A percentile compares a stretch with the other conserved stretches of the same genome.
Evolutionary conservation across 2,797 vertebrate species (phyloP).

Genomic region (Lutjanus campechanus): DNA sequence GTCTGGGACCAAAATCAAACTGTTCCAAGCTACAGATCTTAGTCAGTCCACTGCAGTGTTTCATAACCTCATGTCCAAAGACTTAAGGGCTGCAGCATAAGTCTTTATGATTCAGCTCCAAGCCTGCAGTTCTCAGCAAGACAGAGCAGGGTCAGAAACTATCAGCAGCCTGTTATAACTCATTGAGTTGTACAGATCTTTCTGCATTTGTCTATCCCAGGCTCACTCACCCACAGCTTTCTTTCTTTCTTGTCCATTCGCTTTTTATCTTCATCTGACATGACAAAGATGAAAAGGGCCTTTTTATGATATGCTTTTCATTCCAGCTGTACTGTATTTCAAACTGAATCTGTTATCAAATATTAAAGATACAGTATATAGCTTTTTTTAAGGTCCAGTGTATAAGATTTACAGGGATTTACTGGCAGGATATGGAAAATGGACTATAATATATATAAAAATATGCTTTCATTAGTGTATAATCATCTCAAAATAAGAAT

Average conservation of each 20-base stretch:
- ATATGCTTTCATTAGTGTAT: too few species aligned
- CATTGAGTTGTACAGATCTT: constrained; percentile 46
- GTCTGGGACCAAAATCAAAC: constrained; percentile 32
- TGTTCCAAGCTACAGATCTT: constrained; percentile 26
- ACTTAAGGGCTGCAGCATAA: constrained; percentile 36
- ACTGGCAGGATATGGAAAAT: too few species aligned
- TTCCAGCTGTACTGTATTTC: constrained; percentile 12
- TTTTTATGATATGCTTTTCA: constrained; percentile 29
- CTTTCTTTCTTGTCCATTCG: constrained; percentile 12
- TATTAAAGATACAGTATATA: background rate
- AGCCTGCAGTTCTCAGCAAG: constrained; percentile 46
- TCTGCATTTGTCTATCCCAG: constrained; percentile 35
- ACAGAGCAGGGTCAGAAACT: constrained; percentile 39
- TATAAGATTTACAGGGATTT: too few species aligned
- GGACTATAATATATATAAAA: too few species aligned
- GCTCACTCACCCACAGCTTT: constrained; percentile 26
- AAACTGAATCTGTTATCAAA: constrained; percentile 22
- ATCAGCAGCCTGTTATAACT: constrained; percentile 38
- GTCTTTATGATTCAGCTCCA: constrained; percentile 55
- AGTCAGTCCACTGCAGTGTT: constrained; percentile 40
- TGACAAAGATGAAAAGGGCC: background rate
- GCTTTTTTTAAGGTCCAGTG: background rate
- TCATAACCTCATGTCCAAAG: constrained; percentile 52
- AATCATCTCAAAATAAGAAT: too few species aligned
- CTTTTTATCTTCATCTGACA: constrained; percentile 28